Conservation (phyloP, 92 coral and sea anemone genomes). For the Epizoanthus rinbou region DNA sequence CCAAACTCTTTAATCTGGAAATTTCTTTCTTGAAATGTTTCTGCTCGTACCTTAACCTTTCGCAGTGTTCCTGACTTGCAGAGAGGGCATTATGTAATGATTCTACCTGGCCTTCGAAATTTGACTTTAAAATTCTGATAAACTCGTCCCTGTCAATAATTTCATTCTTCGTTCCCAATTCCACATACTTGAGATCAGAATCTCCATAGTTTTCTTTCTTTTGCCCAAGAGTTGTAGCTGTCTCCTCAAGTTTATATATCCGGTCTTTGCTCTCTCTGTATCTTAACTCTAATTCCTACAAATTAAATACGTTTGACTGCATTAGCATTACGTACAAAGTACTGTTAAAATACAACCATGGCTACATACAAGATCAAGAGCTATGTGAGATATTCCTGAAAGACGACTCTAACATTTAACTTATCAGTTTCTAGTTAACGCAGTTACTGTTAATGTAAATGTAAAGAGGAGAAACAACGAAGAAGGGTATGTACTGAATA, state of each 20-base stretch:
- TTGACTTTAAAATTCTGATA: slow-evolving; percentile 13
- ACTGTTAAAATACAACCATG: no score
- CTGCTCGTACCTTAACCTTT: slow-evolving; percentile 26
- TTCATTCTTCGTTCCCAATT: background rate
- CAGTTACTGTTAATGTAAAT: no score
- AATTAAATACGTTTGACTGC: background rate
- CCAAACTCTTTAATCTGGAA: slow-evolving; percentile 14
- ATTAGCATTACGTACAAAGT: no score
- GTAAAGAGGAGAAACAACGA: no score
- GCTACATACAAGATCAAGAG: no score
- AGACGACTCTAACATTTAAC: no score
- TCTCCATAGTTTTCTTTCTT: background rate
- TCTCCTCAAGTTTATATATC: background rate
- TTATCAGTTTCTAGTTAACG: no score
- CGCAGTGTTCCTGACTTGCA: slow-evolving; percentile 34
- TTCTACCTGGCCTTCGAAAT: slow-evolving; percentile 18
- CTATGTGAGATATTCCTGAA: no score
- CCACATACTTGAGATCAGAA: background rate
- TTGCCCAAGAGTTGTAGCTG: background rate
- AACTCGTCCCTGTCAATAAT: slow-evolving; percentile 7
- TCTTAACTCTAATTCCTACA: background rate
- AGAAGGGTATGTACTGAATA: no score
- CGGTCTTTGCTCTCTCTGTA: background rate
- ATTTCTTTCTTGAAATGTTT: slow-evolving; percentile 34
- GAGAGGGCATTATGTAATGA: slow-evolving; percentile 26